Conservation (phyloP, 2,888 invertebrate species). For the Stenotaenia linearis region DNA sequence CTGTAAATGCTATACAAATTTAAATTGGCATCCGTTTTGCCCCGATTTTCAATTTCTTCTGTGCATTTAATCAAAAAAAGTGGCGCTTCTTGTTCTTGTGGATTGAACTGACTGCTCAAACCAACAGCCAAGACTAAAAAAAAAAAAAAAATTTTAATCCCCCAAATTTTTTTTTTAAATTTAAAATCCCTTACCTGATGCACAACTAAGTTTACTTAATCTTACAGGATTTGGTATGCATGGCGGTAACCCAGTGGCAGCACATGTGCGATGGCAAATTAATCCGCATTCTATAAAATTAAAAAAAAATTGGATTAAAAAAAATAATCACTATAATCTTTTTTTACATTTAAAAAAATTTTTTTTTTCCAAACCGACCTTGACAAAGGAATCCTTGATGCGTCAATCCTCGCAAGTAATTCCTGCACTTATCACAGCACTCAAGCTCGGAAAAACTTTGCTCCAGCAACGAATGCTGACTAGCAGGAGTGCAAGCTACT, state of each 20-base stretch:
- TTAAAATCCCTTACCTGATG: too few relatives aligned
- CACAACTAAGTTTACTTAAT: constrained; percentile 39
- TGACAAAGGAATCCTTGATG: constrained; percentile 67
- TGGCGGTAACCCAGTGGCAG: constrained; percentile 58
- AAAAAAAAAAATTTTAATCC: too few relatives aligned
- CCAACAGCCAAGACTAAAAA: constrained; percentile 62
- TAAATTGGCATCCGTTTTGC: constrained; percentile 51
- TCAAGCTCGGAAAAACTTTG: constrained; percentile 63
- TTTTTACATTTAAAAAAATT: too few relatives aligned
- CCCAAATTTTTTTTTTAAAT: too few relatives aligned
- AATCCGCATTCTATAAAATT: constrained; percentile 67
- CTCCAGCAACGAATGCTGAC: constrained; percentile 54
- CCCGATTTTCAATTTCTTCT: constrained; percentile 58
- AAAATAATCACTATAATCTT: too few relatives aligned
- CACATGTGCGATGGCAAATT: constrained; percentile 64
- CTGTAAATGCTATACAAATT: constrained; percentile 64
- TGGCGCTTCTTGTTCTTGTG: constrained; percentile 56
- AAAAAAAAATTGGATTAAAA: too few relatives aligned
- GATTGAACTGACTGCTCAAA: constrained; percentile 58
- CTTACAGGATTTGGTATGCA: constrained; percentile 51
- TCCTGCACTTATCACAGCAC: constrained; percentile 66
- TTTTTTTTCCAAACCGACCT: too few relatives aligned
- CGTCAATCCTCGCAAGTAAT: constrained; percentile 62
- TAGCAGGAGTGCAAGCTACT: constrained; percentile 39
- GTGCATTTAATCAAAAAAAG: constrained; percentile 57